A percentile compares a stretch with the other conserved stretches of the same genome.
Evolutionary conservation across 2,113 vertebrate genomes (phyloP).

Genomic region (Xiphias gladius): DNA sequence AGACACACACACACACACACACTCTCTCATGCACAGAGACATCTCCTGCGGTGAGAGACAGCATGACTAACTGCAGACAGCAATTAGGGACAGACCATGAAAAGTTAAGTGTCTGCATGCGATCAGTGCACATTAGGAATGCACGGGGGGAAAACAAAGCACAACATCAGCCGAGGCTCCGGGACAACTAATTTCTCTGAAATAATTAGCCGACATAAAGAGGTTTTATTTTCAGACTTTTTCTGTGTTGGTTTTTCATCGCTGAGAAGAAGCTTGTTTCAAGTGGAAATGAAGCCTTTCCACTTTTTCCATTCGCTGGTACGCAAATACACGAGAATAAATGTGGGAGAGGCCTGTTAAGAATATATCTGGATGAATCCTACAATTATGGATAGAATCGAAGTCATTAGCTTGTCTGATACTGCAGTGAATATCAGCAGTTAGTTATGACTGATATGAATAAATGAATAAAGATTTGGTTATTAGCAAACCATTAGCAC

Average conservation of each 20-base stretch:
- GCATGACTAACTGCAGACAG: constrained; percentile 64
- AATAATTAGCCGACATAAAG: constrained; percentile 56
- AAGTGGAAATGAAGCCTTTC: background rate
- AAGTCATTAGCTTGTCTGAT: background rate
- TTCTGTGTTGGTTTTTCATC: background rate
- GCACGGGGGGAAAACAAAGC: constrained; percentile 49
- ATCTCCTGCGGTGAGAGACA: constrained; percentile 40
- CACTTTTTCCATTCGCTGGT: background rate
- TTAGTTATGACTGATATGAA: background rate
- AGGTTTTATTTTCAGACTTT: constrained; percentile 15
- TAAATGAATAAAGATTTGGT: background rate
- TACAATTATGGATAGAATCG: background rate
- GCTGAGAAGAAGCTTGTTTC: background rate
- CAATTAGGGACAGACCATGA: constrained; percentile 69
- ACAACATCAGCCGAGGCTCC: constrained; percentile 45
- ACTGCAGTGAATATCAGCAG: background rate
- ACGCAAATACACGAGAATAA: background rate
- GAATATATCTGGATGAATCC: background rate
- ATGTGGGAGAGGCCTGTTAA: background rate
- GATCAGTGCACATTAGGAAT: constrained; percentile 57
- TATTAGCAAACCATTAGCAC: too few species aligned
- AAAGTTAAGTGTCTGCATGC: constrained; percentile 60
- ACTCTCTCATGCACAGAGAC: background rate
- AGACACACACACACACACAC: constrained; percentile 10
- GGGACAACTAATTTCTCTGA: constrained; percentile 61